Percentiles rank a stretch among this genome's conserved stretches.
These are phyloP conservation scores for Columba livia DNA, from an alignment of 2,113 vertebrate genomes.

Conservation along the genomic window DNA sequence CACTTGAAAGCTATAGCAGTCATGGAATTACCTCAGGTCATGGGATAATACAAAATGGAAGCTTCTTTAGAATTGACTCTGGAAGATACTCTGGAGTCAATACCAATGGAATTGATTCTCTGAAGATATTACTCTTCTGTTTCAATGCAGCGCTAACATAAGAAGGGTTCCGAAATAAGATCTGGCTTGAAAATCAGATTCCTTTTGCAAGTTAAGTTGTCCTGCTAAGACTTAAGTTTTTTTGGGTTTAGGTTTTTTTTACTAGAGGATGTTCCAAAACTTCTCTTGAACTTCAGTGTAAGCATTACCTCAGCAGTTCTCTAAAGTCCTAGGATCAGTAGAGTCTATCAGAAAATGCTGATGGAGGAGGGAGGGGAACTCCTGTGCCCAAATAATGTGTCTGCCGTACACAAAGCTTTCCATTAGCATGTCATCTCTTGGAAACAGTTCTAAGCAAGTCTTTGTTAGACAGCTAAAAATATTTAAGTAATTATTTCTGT, in stretches of 20 bases:
- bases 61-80: neutral
- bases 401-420: neutral
- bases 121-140: neutral
- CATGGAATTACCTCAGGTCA: neutral
- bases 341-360: neutral
- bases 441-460: slow-evolving; percentile 31
- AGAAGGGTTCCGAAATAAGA: neutral
- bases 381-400: neutral
- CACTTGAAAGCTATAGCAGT: neutral
- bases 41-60: neutral
- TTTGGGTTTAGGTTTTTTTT: neutral
- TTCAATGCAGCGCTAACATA: neutral
- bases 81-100: too few species aligned
- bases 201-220: neutral
- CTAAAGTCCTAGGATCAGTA: neutral
- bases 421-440: slow-evolving; percentile 48
- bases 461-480: neutral
- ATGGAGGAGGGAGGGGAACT: neutral
- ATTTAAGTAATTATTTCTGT: slow-evolving; percentile 1
- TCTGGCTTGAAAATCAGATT: neutral
- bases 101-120: neutral
- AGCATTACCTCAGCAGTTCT: neutral
- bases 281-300: neutral
- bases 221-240: neutral
- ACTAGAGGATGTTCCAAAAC: neutral